phyloP scores from a whole-genome alignment of 92 coral and sea anemone species.

The Parazoanthus darwini region DNA sequence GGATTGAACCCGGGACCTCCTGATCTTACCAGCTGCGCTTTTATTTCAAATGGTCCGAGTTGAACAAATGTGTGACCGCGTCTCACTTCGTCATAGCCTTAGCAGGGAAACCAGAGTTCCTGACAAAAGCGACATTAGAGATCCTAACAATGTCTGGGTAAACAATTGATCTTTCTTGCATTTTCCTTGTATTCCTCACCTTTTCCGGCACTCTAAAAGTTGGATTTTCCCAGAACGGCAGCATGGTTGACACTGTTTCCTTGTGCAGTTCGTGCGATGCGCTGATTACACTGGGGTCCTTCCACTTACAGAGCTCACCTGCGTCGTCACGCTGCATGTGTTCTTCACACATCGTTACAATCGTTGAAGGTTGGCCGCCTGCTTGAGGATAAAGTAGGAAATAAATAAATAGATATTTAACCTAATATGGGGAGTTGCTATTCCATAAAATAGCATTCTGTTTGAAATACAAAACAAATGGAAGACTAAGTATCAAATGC shows the following conservation, averaged over 20 bases:
- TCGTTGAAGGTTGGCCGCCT: neutral
- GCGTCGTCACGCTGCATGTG: slow-evolving; percentile 32
- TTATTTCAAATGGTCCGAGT: too few relatives aligned
- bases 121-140: too few relatives aligned
- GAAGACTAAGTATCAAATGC: too few relatives aligned
- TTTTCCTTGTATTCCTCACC: slow-evolving; percentile 49
- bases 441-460: neutral
- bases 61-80: neutral
- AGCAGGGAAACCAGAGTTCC: neutral
- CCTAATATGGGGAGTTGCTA: neutral
- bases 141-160: neutral
- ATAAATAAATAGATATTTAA: neutral
- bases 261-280: slow-evolving; percentile 23
- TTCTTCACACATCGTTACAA: slow-evolving; percentile 39
- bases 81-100: too few relatives aligned
- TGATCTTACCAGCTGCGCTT: too few relatives aligned
- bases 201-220: slow-evolving; percentile 72
- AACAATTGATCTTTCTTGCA: neutral
- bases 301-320: slow-evolving; percentile 56
- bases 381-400: neutral
- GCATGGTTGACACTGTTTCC: slow-evolving; percentile 62
- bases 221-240: slow-evolving; percentile 85
- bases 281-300: slow-evolving; percentile 22
- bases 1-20: too few relatives aligned
- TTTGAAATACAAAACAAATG: too few relatives aligned